Percentiles rank a stretch among this genome's conserved stretches.
phyloP scores from a whole-genome alignment of 2,888 invertebrate species.

The Linnaemya vulpina region DNA sequence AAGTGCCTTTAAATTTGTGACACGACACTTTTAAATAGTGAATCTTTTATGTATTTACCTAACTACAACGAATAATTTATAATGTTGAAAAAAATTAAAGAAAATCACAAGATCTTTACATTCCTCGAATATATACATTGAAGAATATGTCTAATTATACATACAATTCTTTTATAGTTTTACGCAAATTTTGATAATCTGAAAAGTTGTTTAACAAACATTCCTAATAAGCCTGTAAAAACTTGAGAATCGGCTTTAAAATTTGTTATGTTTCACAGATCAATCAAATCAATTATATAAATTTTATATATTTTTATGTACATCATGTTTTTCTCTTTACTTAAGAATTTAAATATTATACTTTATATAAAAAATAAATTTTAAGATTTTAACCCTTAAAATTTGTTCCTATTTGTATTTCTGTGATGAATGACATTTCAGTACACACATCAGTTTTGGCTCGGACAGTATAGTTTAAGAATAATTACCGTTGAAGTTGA shows the following conservation, averaged over 20 bases:
- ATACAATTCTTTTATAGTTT: constrained; percentile 26
- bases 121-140: constrained; percentile 60
- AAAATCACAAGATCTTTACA: constrained; percentile 29
- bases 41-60: constrained; percentile 23
- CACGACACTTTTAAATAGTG: constrained; percentile 42
- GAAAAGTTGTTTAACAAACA: constrained; percentile 55
- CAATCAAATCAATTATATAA: constrained; percentile 64
- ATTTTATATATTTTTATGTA: constrained; percentile 64
- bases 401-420: neutral
- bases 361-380: constrained; percentile 56
- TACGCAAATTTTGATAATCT: constrained; percentile 18
- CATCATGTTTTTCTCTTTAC: constrained; percentile 56
- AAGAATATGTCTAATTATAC: constrained; percentile 30
- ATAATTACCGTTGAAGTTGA: no score
- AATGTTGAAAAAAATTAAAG: constrained; percentile 15
- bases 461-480: no score
- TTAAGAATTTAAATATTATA: constrained; percentile 59
- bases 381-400: constrained; percentile 57
- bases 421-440: no score
- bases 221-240: constrained; percentile 56
- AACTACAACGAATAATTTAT: constrained; percentile 58
- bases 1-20: constrained; percentile 65
- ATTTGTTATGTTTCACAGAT: constrained; percentile 52
- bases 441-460: no score
- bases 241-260: constrained; percentile 60